Evolutionary conservation across 2,113 vertebrate genomes (phyloP), one percentile per base, ranked within the genome.

Genomic region (Crypturellus undulatus): DNA sequence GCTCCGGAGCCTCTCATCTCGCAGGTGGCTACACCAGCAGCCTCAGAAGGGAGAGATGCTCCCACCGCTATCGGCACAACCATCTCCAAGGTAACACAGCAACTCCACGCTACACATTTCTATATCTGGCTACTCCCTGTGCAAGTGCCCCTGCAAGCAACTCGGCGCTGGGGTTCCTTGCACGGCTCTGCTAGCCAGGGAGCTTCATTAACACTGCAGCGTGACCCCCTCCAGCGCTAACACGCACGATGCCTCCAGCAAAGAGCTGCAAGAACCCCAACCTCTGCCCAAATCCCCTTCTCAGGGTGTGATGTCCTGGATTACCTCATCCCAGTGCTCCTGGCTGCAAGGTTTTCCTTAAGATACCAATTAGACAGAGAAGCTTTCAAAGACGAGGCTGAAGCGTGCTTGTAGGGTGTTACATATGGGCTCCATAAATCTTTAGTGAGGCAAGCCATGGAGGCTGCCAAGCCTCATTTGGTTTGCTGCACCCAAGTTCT

Each of bases 21-120:
- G 69, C 58, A 56, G 93, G 4, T 65, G 91, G 10, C 71, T 82
- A 11, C 49, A 4, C 26, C 25, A 47, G 43, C 63, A 34, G 15
- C 64, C 87, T 34, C 32, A 70, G 40, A 5, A 42, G 81, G 83
- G 18, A 38, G 67, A 51, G 93, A 72, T 22, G 81, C 90, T 40
- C 1, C 11, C 1, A 13, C 84, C 51, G 65, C 1, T 18, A 75
- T 67, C 92, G 89, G 81, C 22, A 51, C 54, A 25, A 34, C 82
- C 90, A 96, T 95, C 96, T 96, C 96, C 96, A 95, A 52, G 96
- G 96, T 59, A 96, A 96, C 96, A 77, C 36, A 73, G 62, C 90
- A 91, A 80, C 92, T 58, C 93, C 71, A 17, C 18, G 90, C 92
- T 91, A 49, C 75, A 47, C 19, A 24, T 12, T 90, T 62, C 93